A percentile compares a stretch with the other conserved stretches of the same genome.
Evolutionary conservation across 2,797 vertebrate species (phyloP).

Genomic region (Gymnothorax javanicus): DNA sequence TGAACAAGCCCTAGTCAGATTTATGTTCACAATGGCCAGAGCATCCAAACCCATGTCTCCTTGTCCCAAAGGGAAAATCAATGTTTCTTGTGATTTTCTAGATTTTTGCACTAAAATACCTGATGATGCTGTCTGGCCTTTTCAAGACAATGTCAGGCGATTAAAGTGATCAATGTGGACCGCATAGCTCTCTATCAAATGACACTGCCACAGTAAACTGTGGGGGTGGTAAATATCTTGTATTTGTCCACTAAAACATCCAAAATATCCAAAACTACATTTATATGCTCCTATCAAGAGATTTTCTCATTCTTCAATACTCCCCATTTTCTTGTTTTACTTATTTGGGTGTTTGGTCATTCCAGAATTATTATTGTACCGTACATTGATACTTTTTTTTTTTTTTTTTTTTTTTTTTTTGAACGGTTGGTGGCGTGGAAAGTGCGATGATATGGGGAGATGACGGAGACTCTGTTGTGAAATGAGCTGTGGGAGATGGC

Average conservation of each 20-base stretch:
- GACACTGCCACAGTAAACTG: background rate
- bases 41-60: too few species aligned
- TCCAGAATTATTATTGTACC: background rate
- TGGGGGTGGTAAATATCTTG: too few species aligned
- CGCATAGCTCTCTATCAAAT: background rate
- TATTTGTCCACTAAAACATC: too few species aligned
- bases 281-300: background rate
- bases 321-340: background rate
- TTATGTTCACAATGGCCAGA: constrained; percentile 11
- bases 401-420: background rate
- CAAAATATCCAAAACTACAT: too few species aligned
- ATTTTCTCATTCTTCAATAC: background rate
- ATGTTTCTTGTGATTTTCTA: background rate
- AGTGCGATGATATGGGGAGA: background rate
- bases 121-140: background rate
- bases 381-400: background rate
- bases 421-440: too few species aligned
- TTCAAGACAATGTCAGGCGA: background rate
- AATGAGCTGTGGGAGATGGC: background rate
- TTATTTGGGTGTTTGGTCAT: background rate
- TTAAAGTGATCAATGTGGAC: background rate
- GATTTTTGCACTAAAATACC: background rate
- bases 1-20: background rate
- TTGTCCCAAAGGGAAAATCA: background rate
- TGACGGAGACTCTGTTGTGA: background rate